These are phyloP conservation scores for Clepsis dumicolana DNA, from an alignment of 2,888 invertebrate species.

Conservation along the genomic window DNA sequence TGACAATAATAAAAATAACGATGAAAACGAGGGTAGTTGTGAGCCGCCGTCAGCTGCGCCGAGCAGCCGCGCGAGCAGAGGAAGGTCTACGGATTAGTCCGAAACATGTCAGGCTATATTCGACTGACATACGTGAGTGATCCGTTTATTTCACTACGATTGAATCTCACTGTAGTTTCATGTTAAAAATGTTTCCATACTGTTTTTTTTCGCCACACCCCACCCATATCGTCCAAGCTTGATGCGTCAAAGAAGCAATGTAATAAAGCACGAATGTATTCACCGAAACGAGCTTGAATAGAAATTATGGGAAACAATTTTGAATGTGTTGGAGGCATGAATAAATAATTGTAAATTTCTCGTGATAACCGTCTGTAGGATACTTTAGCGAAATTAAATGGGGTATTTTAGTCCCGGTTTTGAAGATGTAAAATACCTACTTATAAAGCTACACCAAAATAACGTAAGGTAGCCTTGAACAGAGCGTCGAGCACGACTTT, in stretches of 20 bases:
- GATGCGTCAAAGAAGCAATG: conserved; percentile 65
- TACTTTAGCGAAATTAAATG: not conserved
- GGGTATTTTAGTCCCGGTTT: not conserved
- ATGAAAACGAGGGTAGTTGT: too few relatives aligned
- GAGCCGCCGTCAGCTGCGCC: too few relatives aligned
- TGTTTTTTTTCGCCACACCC: not conserved
- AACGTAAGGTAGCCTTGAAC: not conserved
- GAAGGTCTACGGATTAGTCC: too few relatives aligned
- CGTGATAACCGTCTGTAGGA: conserved; percentile 5
- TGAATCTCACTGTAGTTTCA: too few relatives aligned
- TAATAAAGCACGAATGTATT: conserved; percentile 68
- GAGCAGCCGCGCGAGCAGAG: too few relatives aligned
- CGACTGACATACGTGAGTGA: too few relatives aligned
- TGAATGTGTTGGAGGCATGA: conserved; percentile 15
- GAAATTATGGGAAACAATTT: conserved; percentile 52
- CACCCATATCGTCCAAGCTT: conserved; percentile 54
- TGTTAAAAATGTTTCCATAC: not conserved
- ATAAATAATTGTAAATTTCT: conserved; percentile 20
- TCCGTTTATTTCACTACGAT: too few relatives aligned
- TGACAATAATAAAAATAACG: too few relatives aligned
- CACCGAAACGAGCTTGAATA: conserved; percentile 47
- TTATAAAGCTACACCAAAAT: too few relatives aligned
- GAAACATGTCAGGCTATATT: too few relatives aligned
- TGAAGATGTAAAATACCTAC: not conserved
- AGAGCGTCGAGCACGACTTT: too few relatives aligned